Evolutionary conservation across 2,888 invertebrate species (phyloP).

Genomic region (Pollenia amentaria): DNA sequence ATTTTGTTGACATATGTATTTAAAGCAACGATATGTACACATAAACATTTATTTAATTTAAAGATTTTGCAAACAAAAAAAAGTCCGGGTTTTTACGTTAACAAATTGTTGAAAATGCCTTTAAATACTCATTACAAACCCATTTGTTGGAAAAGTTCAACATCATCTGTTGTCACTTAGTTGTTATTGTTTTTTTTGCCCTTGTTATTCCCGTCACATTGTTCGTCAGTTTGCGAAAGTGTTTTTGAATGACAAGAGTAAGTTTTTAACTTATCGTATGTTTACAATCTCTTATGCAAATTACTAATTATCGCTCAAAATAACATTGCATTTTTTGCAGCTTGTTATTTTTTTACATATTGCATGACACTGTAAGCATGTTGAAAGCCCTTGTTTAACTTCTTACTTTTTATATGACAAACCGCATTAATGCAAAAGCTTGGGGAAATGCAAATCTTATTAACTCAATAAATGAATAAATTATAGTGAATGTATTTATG

Average conservation of each 20-base stretch:
- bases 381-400: slow-evolving; percentile 1
- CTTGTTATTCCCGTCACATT: background rate
- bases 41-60: slow-evolving; percentile 16
- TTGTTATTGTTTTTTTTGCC: slow-evolving; percentile 3
- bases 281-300: slow-evolving; percentile 66
- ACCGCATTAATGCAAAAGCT: background rate
- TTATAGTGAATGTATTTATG: too few species aligned
- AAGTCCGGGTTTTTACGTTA: background rate
- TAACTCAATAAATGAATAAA: slow-evolving; percentile 3
- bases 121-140: slow-evolving; percentile 49
- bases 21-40: slow-evolving; percentile 8
- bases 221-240: background rate
- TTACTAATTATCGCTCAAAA: slow-evolving; percentile 69
- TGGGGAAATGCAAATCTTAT: slow-evolving; percentile 6
- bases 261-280: slow-evolving; percentile 52
- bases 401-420: slow-evolving; percentile 7
- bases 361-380: background rate
- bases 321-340: slow-evolving; percentile 35
- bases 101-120: slow-evolving; percentile 5
- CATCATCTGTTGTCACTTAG: slow-evolving; percentile 16
- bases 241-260: slow-evolving; percentile 22
- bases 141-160: slow-evolving; percentile 48
- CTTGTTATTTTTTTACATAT: background rate
- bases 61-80: background rate
- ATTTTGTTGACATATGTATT: slow-evolving; percentile 28